Evolutionary conservation across 2,888 invertebrate species (phyloP).

Genomic region (Tupiocoris notatus): DNA sequence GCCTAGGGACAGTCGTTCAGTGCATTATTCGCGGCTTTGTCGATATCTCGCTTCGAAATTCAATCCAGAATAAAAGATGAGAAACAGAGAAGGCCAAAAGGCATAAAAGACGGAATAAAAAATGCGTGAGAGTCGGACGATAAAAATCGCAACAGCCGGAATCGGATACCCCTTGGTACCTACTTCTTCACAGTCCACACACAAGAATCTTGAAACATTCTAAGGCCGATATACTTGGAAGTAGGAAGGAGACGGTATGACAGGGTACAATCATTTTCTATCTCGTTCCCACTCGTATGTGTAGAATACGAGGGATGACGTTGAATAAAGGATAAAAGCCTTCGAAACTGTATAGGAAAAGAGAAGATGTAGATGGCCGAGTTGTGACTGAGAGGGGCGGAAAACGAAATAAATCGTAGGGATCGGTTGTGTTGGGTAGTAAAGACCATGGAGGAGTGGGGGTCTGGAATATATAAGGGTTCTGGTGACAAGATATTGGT

Average conservation of each 20-base stretch:
- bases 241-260: neutral
- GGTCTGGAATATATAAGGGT: slow-evolving; percentile 41
- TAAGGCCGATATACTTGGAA: neutral
- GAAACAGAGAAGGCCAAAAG: slow-evolving; percentile 6
- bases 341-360: slow-evolving; percentile 6
- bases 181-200: neutral
- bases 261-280: neutral
- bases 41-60: slow-evolving; percentile 9
- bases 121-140: slow-evolving; percentile 27
- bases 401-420: slow-evolving; percentile 37
- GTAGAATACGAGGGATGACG: slow-evolving; percentile 34
- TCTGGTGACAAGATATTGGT: slow-evolving; percentile 44
- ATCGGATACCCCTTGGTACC: slow-evolving; percentile 5
- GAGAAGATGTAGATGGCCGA: slow-evolving; percentile 6
- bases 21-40: too few species aligned
- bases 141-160: slow-evolving; percentile 36
- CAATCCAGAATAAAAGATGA: slow-evolving; percentile 27
- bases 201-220: too few species aligned
- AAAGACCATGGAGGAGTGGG: neutral
- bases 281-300: slow-evolving; percentile 1
- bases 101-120: slow-evolving; percentile 32
- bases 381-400: neutral
- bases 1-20: too few species aligned
- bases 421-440: slow-evolving; percentile 18
- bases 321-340: slow-evolving; percentile 42